Conservation (phyloP, 2,888 invertebrate genomes). For the Carterocephalus palaemon region DNA sequence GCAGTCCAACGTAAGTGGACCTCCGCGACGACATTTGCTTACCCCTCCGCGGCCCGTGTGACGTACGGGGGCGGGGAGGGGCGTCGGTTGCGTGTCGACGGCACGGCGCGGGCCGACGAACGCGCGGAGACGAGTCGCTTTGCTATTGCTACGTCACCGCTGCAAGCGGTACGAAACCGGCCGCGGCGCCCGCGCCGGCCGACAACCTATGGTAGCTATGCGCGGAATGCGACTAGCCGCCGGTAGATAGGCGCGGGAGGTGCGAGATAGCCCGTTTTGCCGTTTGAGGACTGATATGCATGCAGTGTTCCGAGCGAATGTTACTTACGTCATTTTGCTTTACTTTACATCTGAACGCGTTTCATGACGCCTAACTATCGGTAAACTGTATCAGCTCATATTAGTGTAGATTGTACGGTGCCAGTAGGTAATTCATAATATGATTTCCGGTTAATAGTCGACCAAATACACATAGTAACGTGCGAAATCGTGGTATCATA, state of each 20-base stretch:
- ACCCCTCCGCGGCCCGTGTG: slow-evolving; percentile 20
- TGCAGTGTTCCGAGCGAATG: slow-evolving; percentile 41
- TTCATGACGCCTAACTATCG: not conserved
- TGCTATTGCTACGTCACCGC: slow-evolving; percentile 67
- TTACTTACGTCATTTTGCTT: slow-evolving; percentile 12
- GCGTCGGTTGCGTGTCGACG: slow-evolving; percentile 35
- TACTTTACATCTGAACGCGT: not conserved
- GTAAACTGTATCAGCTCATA: not conserved
- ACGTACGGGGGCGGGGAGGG: slow-evolving; percentile 35
- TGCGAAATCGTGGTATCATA: slow-evolving; percentile 24
- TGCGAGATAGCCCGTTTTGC: slow-evolving; percentile 49
- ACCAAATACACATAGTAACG: slow-evolving; percentile 25
- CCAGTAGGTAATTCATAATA: not conserved
- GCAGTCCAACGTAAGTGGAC: slow-evolving; percentile 38
- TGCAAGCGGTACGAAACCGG: slow-evolving; percentile 65
- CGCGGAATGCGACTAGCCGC: slow-evolving; percentile 68
- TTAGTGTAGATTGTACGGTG: too few relatives aligned
- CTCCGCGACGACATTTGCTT: slow-evolving; percentile 32
- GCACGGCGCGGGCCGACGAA: slow-evolving; percentile 43
- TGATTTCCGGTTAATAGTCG: slow-evolving; percentile 21
- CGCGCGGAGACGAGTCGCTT: slow-evolving; percentile 45
- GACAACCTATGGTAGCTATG: slow-evolving; percentile 70
- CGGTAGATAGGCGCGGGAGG: slow-evolving; percentile 67
- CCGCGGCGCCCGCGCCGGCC: slow-evolving; percentile 63
- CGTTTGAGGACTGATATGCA: slow-evolving; percentile 46